Evolutionary conservation across 2,888 invertebrate species (phyloP).

Genomic region (Hofmannophila pseudospretella): DNA sequence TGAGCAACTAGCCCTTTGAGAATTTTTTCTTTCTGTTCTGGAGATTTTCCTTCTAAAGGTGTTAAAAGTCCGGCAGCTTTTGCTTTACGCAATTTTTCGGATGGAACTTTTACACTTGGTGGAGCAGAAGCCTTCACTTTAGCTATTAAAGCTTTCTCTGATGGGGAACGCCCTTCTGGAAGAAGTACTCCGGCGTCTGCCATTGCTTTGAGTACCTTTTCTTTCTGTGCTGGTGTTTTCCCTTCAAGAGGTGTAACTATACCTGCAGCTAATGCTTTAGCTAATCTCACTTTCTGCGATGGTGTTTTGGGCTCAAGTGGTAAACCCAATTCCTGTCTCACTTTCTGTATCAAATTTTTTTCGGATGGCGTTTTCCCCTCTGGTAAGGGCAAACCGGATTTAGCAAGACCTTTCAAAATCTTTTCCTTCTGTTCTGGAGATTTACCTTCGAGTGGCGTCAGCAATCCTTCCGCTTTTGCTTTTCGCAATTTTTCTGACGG

Average conservation of each 20-base stretch:
- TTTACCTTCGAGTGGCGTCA: constrained; percentile 22
- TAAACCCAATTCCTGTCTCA: constrained; percentile 20
- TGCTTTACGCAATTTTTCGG: constrained; percentile 11
- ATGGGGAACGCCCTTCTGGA: constrained; percentile 28
- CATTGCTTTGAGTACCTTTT: constrained; percentile 22
- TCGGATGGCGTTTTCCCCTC: constrained; percentile 28
- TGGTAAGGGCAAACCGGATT: constrained; percentile 25
- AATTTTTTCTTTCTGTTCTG: constrained; percentile 25
- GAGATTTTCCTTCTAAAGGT: constrained; percentile 21
- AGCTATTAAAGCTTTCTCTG: constrained; percentile 22
- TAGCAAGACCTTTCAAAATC: constrained; percentile 20
- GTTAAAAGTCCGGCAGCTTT: constrained; percentile 18
- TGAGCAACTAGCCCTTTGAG: constrained; percentile 13
- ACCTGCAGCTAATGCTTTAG: constrained; percentile 24
- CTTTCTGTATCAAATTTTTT: constrained; percentile 21
- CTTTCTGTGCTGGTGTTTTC: constrained; percentile 24
- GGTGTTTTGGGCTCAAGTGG: constrained; percentile 28
- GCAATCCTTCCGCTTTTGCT: constrained; percentile 20
- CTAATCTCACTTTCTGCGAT: constrained; percentile 3
- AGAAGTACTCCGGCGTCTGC: constrained; percentile 24
- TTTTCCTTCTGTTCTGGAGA: constrained; percentile 23
- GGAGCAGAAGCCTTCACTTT: constrained; percentile 15
- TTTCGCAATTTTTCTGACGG: constrained; percentile 16
- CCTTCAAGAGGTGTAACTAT: constrained; percentile 27
- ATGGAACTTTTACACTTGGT: constrained; percentile 2